Evolutionary conservation across 2,113 vertebrate genomes (phyloP).

Genomic region (Eulemur rufifrons): DNA sequence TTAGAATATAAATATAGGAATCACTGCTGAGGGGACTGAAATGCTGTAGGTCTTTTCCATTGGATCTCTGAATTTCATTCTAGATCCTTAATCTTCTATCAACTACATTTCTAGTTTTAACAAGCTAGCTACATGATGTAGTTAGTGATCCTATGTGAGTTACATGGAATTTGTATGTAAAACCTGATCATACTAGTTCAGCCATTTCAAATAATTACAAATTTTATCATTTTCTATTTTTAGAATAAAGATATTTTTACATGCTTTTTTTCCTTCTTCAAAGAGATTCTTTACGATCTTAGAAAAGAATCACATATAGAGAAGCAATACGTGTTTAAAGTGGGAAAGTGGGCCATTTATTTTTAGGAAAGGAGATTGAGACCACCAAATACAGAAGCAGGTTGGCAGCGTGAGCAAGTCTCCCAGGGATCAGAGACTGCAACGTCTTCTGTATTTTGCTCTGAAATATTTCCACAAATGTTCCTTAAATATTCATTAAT

Average conservation of each 20-base stretch:
- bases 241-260: conserved; percentile 46
- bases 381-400: not conserved
- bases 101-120: not conserved
- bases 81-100: not conserved
- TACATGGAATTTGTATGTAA: not conserved
- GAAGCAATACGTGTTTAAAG: not conserved
- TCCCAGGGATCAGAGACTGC: not conserved
- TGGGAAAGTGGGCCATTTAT: conserved; percentile 59
- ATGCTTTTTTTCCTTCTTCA: conserved; percentile 50
- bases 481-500: not conserved
- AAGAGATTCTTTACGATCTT: conserved; percentile 16
- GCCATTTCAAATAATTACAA: not conserved
- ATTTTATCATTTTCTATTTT: conserved; percentile 37
- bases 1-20: not conserved
- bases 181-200: not conserved
- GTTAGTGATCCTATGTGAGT: not conserved
- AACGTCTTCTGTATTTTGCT: not conserved
- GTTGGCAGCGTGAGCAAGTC: not conserved
- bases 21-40: not conserved
- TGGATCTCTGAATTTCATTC: not conserved
- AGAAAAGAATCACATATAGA: conserved; percentile 21
- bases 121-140: not conserved
- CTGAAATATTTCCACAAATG: not conserved
- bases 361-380: conserved; percentile 46
- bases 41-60: not conserved